Conservation (phyloP, 2,797 vertebrate species). For the Falco novaeseelandiae region DNA sequence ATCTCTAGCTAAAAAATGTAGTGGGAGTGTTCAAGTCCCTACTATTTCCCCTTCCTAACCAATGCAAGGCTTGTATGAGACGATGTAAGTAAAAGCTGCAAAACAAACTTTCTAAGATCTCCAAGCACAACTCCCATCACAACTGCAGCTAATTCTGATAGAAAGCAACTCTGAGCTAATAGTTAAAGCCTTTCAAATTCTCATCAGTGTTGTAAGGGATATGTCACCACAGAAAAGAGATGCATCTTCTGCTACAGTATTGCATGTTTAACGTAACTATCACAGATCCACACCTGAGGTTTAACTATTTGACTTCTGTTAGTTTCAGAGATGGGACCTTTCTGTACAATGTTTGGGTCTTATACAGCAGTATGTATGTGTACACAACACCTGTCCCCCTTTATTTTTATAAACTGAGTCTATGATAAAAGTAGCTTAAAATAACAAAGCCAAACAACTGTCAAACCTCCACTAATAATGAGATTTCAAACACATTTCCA, state of each 20-base stretch:
- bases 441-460: slow-evolving; percentile 44
- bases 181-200: neutral
- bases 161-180: neutral
- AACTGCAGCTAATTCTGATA: neutral
- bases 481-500: slow-evolving; percentile 25
- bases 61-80: neutral
- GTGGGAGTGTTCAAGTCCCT: neutral
- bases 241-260: neutral
- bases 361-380: neutral
- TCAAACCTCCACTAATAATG: neutral
- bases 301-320: neutral
- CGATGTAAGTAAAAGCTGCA: neutral
- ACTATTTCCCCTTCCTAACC: neutral
- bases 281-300: neutral
- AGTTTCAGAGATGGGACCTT: neutral
- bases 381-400: rapidly evolving
- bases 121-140: neutral
- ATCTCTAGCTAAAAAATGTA: neutral
- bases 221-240: neutral
- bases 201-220: neutral
- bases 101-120: neutral
- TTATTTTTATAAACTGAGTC: slow-evolving; percentile 2
- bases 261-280: neutral
- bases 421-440: neutral
- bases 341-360: neutral